Evolutionary conservation across 2,113 vertebrate species (phyloP).

Genomic region (Rhinolophus sinicus): DNA sequence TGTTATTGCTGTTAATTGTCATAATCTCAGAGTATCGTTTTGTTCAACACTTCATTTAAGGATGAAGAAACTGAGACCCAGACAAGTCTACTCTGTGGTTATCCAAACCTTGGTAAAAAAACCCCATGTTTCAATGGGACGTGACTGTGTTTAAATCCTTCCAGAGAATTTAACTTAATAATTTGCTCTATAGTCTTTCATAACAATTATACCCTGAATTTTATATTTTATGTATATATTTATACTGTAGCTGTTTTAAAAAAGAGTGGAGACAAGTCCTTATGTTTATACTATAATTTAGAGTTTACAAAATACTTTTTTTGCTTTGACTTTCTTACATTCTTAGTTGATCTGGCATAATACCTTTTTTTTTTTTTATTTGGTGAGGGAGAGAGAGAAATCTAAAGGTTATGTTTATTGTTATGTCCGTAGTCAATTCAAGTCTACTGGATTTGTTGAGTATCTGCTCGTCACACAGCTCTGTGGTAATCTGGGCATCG

Average conservation of each 20-base stretch:
- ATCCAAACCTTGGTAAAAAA: not conserved
- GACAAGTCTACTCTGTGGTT: not conserved
- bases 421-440: not conserved
- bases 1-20: not conserved
- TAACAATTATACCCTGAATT: not conserved
- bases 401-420: not conserved
- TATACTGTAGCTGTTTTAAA: not conserved
- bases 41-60: not conserved
- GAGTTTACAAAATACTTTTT: not conserved
- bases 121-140: not conserved
- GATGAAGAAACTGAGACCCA: conserved; percentile 19
- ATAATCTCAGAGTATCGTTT: not conserved
- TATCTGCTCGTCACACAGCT: not conserved
- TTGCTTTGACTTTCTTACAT: not conserved
- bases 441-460: not conserved
- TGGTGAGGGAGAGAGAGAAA: not conserved
- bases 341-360: not conserved
- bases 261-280: not conserved
- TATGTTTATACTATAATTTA: not conserved
- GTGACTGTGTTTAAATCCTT: not conserved
- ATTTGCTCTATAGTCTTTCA: not conserved
- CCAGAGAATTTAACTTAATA: conserved; percentile 43
- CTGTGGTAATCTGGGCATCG: not conserved
- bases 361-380: not conserved
- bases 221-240: conserved; percentile 10